Evolutionary conservation across 2,888 invertebrate species (phyloP), one percentile per base, ranked within the genome.

Genomic region (Coelinius sp.): DNA sequence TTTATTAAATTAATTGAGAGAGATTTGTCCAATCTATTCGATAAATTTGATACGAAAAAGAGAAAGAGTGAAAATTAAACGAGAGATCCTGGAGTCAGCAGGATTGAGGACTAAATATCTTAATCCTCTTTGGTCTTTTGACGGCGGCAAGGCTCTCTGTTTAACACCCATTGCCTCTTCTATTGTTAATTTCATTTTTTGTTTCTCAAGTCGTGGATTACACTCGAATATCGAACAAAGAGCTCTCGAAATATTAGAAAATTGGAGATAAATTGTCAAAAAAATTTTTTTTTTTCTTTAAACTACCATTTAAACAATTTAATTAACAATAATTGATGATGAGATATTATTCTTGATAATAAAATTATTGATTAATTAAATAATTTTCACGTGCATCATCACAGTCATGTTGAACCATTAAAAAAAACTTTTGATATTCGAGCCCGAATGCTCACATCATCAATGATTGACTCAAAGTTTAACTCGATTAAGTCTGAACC

Each of bases 61-160:
- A 67, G 22, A 46, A 44, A 14, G 7, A 44, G 24, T 17, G 4
- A 5, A 35, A 52, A 52, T n/a, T 38, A 67, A 52, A 67, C 22
- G 10, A 35, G 22, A 31, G 35, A 22, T 35, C 22, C 31, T 67
- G 62, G 41, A 65, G 20, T 46, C 62, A 56, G 56, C 22, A 14
- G 44, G 46, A 70, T 70, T 63, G 66, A 69, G 66, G 71, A 70
- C 70, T 82, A 83, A 86, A 85, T 85, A 84, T 84, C 80, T 82
- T 87, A 87, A 87, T 87, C 87, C 86, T 85, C 87, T 87, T 87
- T 87, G 83, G 85, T 82, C 83, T 53, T 59, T 52, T 63, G 52
- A 63, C 52, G 63, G 52, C 69, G 84, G 85, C 81, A 84, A 82
- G 84, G 20, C 83, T 80, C 83, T 83, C 83, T 84, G 81, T 85